phyloP scores from a whole-genome alignment of 2,888 invertebrate genomes.

The Microdon myrmicae region DNA sequence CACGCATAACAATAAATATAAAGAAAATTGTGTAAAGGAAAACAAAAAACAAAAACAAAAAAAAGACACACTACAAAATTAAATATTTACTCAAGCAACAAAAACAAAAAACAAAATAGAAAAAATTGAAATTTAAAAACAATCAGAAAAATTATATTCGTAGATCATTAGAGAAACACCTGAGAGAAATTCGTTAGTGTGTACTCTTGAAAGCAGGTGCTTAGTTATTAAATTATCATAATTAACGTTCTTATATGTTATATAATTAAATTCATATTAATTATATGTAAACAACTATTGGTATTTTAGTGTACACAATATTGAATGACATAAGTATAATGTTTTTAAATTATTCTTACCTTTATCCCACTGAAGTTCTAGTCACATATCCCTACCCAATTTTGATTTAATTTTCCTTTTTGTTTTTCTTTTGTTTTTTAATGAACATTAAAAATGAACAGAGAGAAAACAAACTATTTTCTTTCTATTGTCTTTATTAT shows the following conservation, averaged over 20 bases:
- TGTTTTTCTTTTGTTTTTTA: too few species aligned
- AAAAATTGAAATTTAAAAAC: background rate
- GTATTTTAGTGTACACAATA: conserved; percentile 20
- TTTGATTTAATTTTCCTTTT: too few species aligned
- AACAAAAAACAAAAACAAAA: too few species aligned
- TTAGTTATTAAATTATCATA: conserved; percentile 28
- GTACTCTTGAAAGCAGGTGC: conserved; percentile 33
- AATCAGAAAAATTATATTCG: background rate
- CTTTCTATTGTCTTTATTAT: too few species aligned
- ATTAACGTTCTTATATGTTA: conserved; percentile 5
- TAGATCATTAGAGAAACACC: too few species aligned
- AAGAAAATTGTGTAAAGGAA: conserved; percentile 34
- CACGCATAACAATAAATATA: conserved; percentile 44
- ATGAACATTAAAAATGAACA: conserved; percentile 35
- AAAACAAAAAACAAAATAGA: conserved; percentile 6
- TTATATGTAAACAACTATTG: conserved; percentile 32
- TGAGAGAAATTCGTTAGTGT: conserved; percentile 29
- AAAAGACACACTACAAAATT: too few species aligned
- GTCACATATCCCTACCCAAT: conserved; percentile 41
- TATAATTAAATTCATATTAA: conserved; percentile 9
- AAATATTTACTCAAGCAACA: conserved; percentile 13
- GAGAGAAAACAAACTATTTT: conserved; percentile 15
- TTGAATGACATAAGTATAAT: conserved; percentile 29
- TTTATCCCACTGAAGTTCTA: conserved; percentile 42
- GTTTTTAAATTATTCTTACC: conserved; percentile 28